Evolutionary conservation across 1,140 invertebrate species (phyloP), one percentile per base, ranked within the genome.

Genomic region (Pogonomyrmex californicus): DNA sequence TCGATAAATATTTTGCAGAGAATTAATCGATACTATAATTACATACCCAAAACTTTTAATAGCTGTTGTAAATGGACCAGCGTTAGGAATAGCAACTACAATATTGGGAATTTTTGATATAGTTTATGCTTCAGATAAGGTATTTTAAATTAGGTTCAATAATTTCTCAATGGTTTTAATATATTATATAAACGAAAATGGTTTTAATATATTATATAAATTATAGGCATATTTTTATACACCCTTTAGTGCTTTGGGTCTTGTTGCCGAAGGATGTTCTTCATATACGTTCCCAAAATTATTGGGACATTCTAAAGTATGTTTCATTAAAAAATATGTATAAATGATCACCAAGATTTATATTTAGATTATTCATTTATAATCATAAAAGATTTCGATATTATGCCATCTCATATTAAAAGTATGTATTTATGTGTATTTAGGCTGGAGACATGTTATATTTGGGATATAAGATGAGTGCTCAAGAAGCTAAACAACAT

Each of bases 51-150:
- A 99, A 95, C 96, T 99, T 30, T 92, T 99, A 60, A 96, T 99
- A 82, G 98, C 97, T 54, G 95, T 99, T 60, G 97, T 99, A 0
- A 99, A 99, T 96, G 99, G 99, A 51, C 98, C 98, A 68, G 98
- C 99, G n/a, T 96, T 99, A 86, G 99, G 99, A 30, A 97, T 99
- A 88, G 97, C 97, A 68, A 97, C 97, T 0, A 99, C 99, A 9
- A 97, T 97, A 0, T 94, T 99, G 33, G 97, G 96, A 10, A 95
- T 99, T 0, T 99, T 97, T 96, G 99, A 99, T 96, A 96, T 98
- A 66, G 97, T 99, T 38, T 99, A 98, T 95, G 98, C 98, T 58
- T 97, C 97, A n/a, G 97, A 98, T 82, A 97, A 94, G 85, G 97
- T 97, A 93, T 91, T 58, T 89, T 23, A 23, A 23, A 23, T 23